Conservation (phyloP, 2,888 invertebrate genomes). For the Drosophila leonis region DNA sequence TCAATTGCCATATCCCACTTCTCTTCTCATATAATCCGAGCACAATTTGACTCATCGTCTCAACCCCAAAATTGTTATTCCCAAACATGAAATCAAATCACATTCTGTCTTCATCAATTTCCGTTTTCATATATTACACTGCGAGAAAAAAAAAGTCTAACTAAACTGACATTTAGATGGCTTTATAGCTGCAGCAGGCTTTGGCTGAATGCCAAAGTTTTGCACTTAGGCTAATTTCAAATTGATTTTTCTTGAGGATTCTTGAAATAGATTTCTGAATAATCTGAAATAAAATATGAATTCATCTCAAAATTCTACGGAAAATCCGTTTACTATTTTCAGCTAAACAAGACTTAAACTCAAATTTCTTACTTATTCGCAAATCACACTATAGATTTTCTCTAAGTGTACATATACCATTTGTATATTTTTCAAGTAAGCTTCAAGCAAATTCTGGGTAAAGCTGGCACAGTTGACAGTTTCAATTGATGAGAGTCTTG, state of each 20-base stretch:
- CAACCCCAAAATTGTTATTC: constrained; percentile 34
- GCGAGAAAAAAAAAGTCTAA: constrained; percentile 15
- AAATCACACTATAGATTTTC: too few species aligned
- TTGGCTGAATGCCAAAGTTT: not conserved
- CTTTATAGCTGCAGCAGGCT: not conserved
- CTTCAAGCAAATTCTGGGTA: too few species aligned
- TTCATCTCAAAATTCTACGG: not conserved
- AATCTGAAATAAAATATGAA: not conserved
- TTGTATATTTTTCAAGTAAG: too few species aligned
- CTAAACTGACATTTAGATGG: not conserved
- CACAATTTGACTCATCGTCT: constrained; percentile 29
- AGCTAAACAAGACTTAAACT: too few species aligned
- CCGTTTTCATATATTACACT: constrained; percentile 37
- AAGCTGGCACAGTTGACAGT: too few species aligned
- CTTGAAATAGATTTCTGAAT: not conserved
- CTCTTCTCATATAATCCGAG: constrained; percentile 23
- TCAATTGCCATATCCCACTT: constrained; percentile 1
- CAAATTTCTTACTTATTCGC: too few species aligned
- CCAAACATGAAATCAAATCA: constrained; percentile 54
- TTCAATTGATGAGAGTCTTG: too few species aligned
- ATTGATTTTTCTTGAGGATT: not conserved
- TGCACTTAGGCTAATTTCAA: not conserved
- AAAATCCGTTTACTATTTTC: too few species aligned
- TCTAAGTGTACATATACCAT: too few species aligned
- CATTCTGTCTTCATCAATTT: constrained; percentile 70